Conservation (phyloP, 2,888 invertebrate species). For the Hoplodrina blanda region DNA sequence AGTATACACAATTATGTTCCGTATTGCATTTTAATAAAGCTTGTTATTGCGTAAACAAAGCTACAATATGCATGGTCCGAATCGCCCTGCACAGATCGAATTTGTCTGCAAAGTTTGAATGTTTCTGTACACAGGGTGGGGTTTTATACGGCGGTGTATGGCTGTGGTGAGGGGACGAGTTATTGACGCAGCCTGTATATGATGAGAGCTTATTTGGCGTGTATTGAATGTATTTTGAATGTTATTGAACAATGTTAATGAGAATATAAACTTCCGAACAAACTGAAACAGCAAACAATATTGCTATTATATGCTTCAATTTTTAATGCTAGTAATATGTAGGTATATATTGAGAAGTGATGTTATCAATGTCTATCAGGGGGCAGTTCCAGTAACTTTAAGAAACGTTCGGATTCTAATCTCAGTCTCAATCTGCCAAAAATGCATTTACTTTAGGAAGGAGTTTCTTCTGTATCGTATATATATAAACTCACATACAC, state of each 20-base stretch:
- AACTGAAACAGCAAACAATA: background rate
- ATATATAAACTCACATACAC: no score
- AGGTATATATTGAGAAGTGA: background rate
- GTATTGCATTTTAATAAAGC: slow-evolving; percentile 66
- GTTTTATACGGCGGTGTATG: slow-evolving; percentile 78
- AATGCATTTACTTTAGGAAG: no score
- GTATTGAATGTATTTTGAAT: slow-evolving; percentile 21
- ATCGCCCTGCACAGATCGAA: slow-evolving; percentile 84
- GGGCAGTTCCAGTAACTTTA: no score
- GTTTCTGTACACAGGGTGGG: slow-evolving; percentile 81
- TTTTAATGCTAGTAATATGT: no score
- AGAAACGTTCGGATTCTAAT: no score
- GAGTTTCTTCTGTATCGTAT: no score
- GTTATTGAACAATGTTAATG: background rate
- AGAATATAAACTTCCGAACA: background rate
- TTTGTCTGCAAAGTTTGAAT: slow-evolving; percentile 90
- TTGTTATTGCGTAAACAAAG: slow-evolving; percentile 66
- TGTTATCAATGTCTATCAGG: no score
- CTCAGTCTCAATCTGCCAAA: no score
- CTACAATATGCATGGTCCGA: slow-evolving; percentile 77
- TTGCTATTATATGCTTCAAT: background rate
- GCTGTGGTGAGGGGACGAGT: slow-evolving; percentile 69
- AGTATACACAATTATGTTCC: slow-evolving; percentile 58
- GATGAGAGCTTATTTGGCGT: slow-evolving; percentile 25
- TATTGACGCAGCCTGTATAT: slow-evolving; percentile 69